These are phyloP conservation scores for Anser brachyrhynchus DNA, from an alignment of 2,113 vertebrate species.

Conservation along the genomic window DNA sequence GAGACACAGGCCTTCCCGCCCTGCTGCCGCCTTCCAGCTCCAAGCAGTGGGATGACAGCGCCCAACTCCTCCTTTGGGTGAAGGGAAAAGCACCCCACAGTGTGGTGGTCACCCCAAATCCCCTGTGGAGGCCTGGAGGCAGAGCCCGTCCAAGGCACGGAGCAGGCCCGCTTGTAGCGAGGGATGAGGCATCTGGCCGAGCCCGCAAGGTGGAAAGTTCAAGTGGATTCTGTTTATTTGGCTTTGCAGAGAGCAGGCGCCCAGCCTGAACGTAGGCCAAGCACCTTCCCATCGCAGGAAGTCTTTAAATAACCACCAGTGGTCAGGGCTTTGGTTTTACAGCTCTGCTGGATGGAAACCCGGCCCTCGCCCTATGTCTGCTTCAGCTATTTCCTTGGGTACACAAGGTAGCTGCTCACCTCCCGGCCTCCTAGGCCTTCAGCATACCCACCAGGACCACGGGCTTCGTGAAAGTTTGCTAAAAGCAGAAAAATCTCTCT, in stretches of 20 bases:
- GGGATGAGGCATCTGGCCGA: not conserved
- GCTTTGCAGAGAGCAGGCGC: constrained; percentile 31
- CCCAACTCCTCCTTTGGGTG: not conserved
- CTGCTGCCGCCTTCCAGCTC: not conserved
- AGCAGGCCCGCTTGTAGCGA: fast-evolving
- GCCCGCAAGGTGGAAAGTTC: constrained; percentile 52
- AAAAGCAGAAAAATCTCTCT: not conserved
- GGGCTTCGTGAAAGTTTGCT: not conserved
- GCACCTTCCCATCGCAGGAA: constrained; percentile 47
- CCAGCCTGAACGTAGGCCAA: constrained; percentile 38
- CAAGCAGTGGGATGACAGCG: not conserved
- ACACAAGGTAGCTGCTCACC: not conserved
- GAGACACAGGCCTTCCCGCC: not conserved
- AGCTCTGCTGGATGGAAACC: not conserved
- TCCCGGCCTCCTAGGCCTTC: not conserved
- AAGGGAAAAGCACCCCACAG: not conserved
- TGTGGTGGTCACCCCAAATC: fast-evolving
- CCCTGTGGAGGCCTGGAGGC: not conserved
- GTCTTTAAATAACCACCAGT: constrained; percentile 62
- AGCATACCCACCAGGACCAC: not conserved
- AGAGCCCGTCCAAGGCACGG: fast-evolving
- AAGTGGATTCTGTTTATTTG: constrained; percentile 64
- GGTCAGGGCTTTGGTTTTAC: constrained; percentile 35
- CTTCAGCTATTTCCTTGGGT: not conserved
- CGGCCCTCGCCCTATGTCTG: not conserved